Base-by-base conservation (phyloP, 2,113 vertebrate genomes). In the Tyto alba region DNA sequence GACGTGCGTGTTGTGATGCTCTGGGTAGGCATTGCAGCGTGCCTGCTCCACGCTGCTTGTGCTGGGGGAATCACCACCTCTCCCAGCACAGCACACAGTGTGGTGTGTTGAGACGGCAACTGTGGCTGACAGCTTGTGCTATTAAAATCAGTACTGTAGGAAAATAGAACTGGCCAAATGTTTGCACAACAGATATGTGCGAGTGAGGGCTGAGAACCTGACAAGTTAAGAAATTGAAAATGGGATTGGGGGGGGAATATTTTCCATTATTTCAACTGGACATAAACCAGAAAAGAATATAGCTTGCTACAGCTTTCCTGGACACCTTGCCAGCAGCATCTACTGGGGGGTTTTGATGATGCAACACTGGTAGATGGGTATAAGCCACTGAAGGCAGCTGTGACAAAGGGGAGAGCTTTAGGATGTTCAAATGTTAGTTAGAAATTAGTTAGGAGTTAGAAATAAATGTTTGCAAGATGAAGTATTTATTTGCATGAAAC, bases 91-190 rank as follows among this genome's bases (percentile, higher is more conserved):
- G 48, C 43, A 3, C 18, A n/a, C 52, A 25, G 5, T 38, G 62
- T 47, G 67, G 43, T 45, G 47, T 90, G 59, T 75, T 62, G 79
- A 38, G 62, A 66, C 78, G 86, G 72, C 85, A 94, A 62, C 94
- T 93, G 64, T 81, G 80, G 38, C 91, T 93, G 86, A 57, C 74
- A 96, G 34, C 25, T 88, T 95, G 53, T 88, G 85, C 80, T 64
- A 6, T 76, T 79, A 66, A 56, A 72, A 91, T 55, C 83, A 57
- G 45, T 6, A 6, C 34, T 71, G 47, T 11, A 80, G 57, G 67
- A 57, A 86, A 87, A 89, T 8, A 45, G 34, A 25, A 32, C 57
- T 83, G 89, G 56, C 41, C 85, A 91, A 85, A 88, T 47, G 63
- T 84, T 81, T 92, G 82, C 85, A 56, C 63, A 38, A 67, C 75